These are phyloP conservation scores for Micromussa lordhowensis DNA, from an alignment of 92 coral and sea anemone species.

Conservation along the genomic window DNA sequence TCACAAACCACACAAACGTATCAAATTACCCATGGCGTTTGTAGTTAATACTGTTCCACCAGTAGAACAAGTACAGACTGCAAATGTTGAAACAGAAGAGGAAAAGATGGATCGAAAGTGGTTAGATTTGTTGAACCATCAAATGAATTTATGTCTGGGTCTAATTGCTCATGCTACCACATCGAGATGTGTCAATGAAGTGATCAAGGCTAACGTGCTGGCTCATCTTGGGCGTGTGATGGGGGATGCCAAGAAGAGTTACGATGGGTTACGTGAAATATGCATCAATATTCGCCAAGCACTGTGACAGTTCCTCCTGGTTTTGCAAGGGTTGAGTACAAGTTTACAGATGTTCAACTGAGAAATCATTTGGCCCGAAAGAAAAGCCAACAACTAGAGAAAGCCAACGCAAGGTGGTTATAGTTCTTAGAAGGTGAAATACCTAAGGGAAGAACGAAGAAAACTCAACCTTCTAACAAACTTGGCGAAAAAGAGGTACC, in stretches of 20 bases:
- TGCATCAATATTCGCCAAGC: constrained; percentile 9
- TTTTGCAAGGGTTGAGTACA: neutral
- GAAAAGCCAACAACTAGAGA: neutral
- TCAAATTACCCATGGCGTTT: constrained; percentile 3
- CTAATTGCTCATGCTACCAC: neutral
- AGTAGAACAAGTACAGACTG: neutral
- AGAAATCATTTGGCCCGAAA: neutral
- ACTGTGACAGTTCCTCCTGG: neutral
- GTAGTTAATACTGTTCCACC: neutral
- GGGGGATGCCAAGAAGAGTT: neutral
- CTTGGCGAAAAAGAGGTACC: neutral
- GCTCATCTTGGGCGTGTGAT: neutral
- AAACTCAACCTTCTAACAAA: neutral
- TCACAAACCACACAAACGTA: constrained; percentile 7
- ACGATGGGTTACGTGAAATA: constrained; percentile 1
- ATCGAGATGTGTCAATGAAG: neutral
- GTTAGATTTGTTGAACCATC: neutral
- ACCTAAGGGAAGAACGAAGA: neutral
- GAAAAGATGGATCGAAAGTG: constrained; percentile 3
- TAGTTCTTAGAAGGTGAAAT: neutral
- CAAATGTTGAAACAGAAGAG: neutral
- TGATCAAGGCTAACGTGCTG: neutral
- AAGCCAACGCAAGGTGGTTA: neutral
- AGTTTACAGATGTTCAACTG: neutral
- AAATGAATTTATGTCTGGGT: constrained; percentile 3